These are phyloP conservation scores for Philonicus albiceps DNA, from an alignment of 2,888 invertebrate genomes.

Conservation along the genomic window DNA sequence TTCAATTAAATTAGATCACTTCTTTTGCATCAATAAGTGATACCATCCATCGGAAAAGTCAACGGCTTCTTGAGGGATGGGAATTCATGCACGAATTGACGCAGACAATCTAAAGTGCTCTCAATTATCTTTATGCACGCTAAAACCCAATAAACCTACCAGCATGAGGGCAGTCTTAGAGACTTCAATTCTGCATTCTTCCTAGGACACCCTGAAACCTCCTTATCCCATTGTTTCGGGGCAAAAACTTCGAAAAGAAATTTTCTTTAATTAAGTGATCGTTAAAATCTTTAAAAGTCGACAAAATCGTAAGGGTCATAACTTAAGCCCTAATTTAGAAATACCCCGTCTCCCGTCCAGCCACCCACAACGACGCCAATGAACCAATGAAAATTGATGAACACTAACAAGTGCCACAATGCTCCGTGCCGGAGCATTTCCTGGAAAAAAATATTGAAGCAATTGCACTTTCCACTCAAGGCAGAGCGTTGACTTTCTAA, in stretches of 20 bases:
- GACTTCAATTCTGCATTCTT: not conserved
- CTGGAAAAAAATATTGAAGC: slow-evolving; percentile 20
- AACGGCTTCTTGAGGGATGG: slow-evolving; percentile 27
- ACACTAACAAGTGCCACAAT: slow-evolving; percentile 25
- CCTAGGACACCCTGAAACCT: not conserved
- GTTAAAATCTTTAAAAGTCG: slow-evolving; percentile 23
- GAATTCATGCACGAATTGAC: slow-evolving; percentile 25
- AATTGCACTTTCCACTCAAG: not conserved
- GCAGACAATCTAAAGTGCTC: slow-evolving; percentile 15
- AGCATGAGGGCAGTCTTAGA: not conserved
- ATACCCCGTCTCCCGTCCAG: not conserved
- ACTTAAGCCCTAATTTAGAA: not conserved
- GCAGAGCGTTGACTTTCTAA: slow-evolving; percentile 34
- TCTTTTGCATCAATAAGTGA: slow-evolving; percentile 2
- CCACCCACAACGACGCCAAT: slow-evolving; percentile 6
- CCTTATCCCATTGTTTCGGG: not conserved
- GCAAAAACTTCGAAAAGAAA: not conserved
- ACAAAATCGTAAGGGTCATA: slow-evolving; percentile 1
- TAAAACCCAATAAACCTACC: slow-evolving; percentile 33
- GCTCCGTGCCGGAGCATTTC: not conserved
- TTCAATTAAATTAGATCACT: slow-evolving; percentile 7
- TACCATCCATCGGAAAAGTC: slow-evolving; percentile 1
- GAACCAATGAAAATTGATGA: slow-evolving; percentile 22
- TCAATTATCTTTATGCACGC: slow-evolving; percentile 31
- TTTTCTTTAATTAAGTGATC: slow-evolving; percentile 11